A percentile compares a stretch with the other conserved stretches of the same genome.
Conservation (phyloP, 2,797 vertebrate species). For the Tangara arthus region DNA sequence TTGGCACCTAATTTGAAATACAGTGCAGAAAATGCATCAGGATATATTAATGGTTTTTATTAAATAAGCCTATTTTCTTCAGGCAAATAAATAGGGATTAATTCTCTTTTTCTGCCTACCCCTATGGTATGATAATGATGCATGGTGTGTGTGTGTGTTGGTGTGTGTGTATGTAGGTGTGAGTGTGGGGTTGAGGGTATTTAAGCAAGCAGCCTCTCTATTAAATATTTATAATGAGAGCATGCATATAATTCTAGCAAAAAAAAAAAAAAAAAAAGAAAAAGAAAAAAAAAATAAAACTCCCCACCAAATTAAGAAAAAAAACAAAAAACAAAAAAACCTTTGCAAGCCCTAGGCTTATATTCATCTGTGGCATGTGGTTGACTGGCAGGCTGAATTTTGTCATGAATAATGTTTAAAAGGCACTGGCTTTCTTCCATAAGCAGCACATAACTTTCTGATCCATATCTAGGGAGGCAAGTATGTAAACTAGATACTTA, state of each 20-base stretch:
- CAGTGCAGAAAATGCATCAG: background rate
- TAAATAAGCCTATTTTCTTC: background rate
- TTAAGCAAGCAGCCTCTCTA: background rate
- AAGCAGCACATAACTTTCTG: background rate
- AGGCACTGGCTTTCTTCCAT: background rate
- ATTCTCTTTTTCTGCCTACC: background rate
- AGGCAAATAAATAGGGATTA: background rate
- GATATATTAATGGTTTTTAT: background rate
- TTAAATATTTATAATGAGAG: background rate
- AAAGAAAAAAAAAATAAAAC: background rate
- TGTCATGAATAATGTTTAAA: conserved; percentile 6
- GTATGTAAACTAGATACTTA: background rate
- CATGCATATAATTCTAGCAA: background rate
- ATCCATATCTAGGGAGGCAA: background rate
- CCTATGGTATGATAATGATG: background rate
- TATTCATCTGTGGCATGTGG: background rate
- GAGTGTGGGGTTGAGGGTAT: background rate
- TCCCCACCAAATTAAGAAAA: background rate
- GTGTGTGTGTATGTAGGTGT: background rate
- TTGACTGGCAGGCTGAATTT: conserved; percentile 20
- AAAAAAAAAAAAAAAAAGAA: background rate
- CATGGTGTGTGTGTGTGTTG: background rate
- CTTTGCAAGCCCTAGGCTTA: background rate
- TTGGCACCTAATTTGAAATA: background rate
- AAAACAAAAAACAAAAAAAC: background rate